These are phyloP conservation scores for Erpobdella octoculata DNA, from an alignment of 2,888 invertebrate genomes.

Conservation along the genomic window DNA sequence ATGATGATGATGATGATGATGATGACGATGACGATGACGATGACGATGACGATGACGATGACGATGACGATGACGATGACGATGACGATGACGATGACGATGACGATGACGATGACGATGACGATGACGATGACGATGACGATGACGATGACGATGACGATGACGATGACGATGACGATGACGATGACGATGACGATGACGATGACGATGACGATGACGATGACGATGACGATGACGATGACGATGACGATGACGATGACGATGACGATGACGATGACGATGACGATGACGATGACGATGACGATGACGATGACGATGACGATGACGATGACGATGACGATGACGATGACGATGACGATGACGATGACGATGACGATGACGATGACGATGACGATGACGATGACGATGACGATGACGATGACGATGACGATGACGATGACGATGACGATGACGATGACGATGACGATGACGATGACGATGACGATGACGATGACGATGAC, in stretches of 20 bases:
- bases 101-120: background rate
- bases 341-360: conserved; percentile 22
- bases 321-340: conserved; percentile 16
- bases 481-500: conserved; percentile 18
- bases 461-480: conserved; percentile 24
- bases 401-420: conserved; percentile 23
- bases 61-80: background rate
- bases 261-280: background rate
- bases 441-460: conserved; percentile 23
- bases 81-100: background rate
- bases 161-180: background rate
- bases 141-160: conserved; percentile 24
- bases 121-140: conserved; percentile 47
- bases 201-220: conserved; percentile 24
- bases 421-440: conserved; percentile 24
- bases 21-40: conserved; percentile 38
- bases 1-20: background rate
- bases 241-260: background rate
- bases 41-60: conserved; percentile 42
- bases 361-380: conserved; percentile 23
- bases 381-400: background rate
- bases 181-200: conserved; percentile 21
- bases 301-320: conserved; percentile 48
- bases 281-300: background rate
- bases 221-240: conserved; percentile 25